These are phyloP conservation scores for Heliconius cydno DNA, from an alignment of 2,888 invertebrate species.

Conservation along the genomic window DNA sequence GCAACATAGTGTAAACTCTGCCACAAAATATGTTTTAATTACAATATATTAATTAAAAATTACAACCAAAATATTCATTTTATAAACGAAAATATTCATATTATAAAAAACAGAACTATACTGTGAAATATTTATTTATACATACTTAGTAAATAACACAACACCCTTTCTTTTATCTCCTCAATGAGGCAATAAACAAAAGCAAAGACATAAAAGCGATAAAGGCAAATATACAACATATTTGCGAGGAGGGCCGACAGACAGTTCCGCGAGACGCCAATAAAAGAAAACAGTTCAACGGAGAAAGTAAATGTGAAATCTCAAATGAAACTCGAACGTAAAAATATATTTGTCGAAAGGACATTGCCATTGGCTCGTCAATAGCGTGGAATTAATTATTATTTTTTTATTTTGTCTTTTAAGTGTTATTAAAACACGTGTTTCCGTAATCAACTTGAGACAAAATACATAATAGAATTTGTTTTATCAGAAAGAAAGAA, in stretches of 20 bases:
- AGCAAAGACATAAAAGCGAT: neutral
- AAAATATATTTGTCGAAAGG: constrained; percentile 51
- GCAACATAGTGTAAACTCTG: neutral
- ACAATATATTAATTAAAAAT: neutral
- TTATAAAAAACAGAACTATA: neutral
- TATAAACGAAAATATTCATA: neutral
- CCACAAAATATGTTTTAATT: neutral
- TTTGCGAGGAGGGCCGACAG: constrained; percentile 32
- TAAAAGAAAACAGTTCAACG: constrained; percentile 59
- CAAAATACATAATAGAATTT: neutral
- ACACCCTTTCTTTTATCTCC: neutral
- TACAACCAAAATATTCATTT: too few relatives aligned
- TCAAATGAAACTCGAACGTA: constrained; percentile 57
- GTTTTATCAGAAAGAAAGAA: neutral
- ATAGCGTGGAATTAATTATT: neutral
- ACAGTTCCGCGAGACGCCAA: constrained; percentile 55
- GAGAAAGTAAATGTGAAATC: constrained; percentile 76
- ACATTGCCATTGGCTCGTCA: constrained; percentile 44
- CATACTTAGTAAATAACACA: neutral
- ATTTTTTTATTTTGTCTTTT: neutral
- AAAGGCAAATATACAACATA: constrained; percentile 16
- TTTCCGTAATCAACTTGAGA: neutral
- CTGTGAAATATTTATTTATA: neutral
- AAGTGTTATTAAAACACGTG: too few relatives aligned
- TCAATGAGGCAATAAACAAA: neutral